A percentile compares a stretch with the other conserved stretches of the same genome.
These are phyloP conservation scores for Paedocypris sp. DNA, from an alignment of 2,113 vertebrate genomes.

Conservation along the genomic window DNA sequence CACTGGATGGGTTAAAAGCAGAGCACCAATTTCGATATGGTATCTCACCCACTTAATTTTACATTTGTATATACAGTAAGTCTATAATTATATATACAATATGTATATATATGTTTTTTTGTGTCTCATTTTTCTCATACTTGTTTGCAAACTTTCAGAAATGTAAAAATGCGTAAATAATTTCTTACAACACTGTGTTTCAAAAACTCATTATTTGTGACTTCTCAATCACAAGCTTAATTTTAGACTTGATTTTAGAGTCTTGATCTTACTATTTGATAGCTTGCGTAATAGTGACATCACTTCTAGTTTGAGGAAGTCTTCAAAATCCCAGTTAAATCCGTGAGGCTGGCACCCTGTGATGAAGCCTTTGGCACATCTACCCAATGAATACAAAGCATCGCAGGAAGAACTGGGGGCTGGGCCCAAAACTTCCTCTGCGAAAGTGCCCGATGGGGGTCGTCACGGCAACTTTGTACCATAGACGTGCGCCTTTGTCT, in stretches of 20 bases:
- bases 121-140: no score
- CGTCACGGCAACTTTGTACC: conserved; percentile 61
- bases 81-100: no score
- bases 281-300: background rate
- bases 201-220: no score
- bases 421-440: conserved; percentile 32
- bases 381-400: conserved; percentile 57
- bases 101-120: no score
- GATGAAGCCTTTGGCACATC: conserved; percentile 45
- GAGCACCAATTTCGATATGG: no score
- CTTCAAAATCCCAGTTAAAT: background rate
- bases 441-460: conserved; percentile 41
- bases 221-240: no score
- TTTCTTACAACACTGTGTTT: no score
- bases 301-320: background rate
- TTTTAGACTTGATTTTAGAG: background rate
- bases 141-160: no score
- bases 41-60: no score
- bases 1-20: no score
- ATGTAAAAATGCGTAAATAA: no score
- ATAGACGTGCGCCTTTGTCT: conserved; percentile 50
- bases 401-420: conserved; percentile 36
- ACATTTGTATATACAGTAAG: no score
- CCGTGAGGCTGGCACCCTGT: conserved; percentile 21
- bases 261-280: background rate